Base-by-base conservation (phyloP, 2,888 invertebrate genomes). In the Orthonevra nobilis region DNA sequence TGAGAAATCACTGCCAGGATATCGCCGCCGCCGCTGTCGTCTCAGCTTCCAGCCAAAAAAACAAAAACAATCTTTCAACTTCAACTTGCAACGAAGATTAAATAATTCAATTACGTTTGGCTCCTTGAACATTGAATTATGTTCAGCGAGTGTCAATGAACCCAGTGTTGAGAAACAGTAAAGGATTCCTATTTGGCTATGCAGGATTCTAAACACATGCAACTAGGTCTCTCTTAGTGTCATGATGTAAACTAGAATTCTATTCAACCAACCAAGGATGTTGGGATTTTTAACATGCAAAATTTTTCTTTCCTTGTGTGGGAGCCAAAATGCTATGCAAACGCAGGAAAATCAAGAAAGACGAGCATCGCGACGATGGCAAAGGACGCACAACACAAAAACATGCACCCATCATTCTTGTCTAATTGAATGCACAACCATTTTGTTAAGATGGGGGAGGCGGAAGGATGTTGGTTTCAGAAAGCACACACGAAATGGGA, bases 101-200 rank as follows among this genome's bases (percentile, higher is more conserved):
- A 72, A 77, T 77, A 66, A 77, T 77, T 77, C 77, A 77, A 72
- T 77, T 77, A 72, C 46, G 60, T 77, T 77, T 46, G 77, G 64
- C 72, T 77, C 46, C 77, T 72, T 72, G 52, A 58, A 54, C 64
- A 54, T 60, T 77, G 72, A 77, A 38, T 60, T 70, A 64, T 66
- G 77, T 38, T 46, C 28, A n/a, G 36, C 42, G n/a, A n/a, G 52
- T 77, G 77, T 77, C 77, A 77, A 72, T 36, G 72, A 72, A 72
- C 77, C 32, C 50, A 19, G 17, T 15, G 19, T 34, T 15, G n/a
- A 44, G 9, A 9, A 50, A 10, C 2, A 34, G 34, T 56, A 20
- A 56, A 38, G 17, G 14, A 9, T 12, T 63, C 15, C 40, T 58
- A 26, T 46, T 64, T 50, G 63, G 17, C 48, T 56, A 69, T 56